Conservation (phyloP, 2,113 vertebrate genomes). For the Mystacornis crossleyi region DNA sequence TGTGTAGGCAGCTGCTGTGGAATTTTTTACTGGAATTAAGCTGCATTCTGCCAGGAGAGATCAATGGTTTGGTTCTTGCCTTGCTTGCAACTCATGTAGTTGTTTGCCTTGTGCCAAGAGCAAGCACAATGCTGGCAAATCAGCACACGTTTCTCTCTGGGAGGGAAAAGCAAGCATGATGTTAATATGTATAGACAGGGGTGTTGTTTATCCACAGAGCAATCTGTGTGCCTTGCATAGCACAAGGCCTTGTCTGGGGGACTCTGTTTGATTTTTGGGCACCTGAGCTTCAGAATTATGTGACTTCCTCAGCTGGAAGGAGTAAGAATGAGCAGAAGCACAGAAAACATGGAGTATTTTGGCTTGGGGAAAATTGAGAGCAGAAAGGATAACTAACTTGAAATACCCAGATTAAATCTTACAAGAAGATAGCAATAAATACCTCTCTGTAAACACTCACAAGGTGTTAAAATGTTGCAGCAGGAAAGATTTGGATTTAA, state of each 20-base stretch:
- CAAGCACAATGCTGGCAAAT: constrained; percentile 23
- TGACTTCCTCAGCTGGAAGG: neutral
- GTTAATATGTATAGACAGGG: constrained; percentile 1
- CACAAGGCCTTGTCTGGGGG: neutral
- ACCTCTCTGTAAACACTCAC: neutral
- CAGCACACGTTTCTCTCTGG: neutral
- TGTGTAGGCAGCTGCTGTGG: neutral
- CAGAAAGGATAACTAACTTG: neutral
- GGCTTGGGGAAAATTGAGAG: neutral
- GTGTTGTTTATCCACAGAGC: neutral
- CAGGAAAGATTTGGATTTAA: neutral
- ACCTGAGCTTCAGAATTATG: neutral
- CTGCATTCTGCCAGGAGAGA: neutral
- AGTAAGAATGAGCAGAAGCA: neutral
- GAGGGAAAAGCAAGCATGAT: neutral
- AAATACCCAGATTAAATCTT: neutral
- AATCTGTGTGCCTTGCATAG: neutral
- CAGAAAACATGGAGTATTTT: neutral
- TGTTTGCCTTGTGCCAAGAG: constrained; percentile 2
- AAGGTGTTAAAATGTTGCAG: neutral
- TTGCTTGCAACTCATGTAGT: neutral
- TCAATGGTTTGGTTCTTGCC: neutral
- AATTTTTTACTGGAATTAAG: constrained; percentile 22
- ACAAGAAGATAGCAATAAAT: neutral
- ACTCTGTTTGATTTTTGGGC: neutral